Percentiles rank a stretch among this genome's conserved stretches.
phyloP scores from a whole-genome alignment of 1,140 invertebrate genomes.

The Aricia agestis region DNA sequence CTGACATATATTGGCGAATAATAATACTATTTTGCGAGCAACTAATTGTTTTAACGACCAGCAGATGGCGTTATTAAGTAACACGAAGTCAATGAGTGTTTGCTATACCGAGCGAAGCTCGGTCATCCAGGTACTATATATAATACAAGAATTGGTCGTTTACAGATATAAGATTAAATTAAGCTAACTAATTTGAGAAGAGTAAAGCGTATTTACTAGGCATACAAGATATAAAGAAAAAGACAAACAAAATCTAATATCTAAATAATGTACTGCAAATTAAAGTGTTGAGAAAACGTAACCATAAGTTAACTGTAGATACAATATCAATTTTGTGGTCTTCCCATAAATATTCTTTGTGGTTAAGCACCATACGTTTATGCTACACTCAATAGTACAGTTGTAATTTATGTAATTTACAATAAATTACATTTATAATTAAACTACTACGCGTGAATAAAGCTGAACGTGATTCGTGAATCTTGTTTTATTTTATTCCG shows the following conservation, averaged over 20 bases:
- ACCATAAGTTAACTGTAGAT: neutral
- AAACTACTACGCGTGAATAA: neutral
- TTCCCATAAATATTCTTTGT: neutral
- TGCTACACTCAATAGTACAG: neutral
- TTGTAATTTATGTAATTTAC: neutral
- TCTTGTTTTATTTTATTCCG: constrained; percentile 13
- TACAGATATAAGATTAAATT: too few relatives aligned
- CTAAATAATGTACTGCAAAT: neutral
- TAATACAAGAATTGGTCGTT: too few relatives aligned
- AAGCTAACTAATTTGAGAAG: too few relatives aligned
- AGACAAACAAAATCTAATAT: neutral
- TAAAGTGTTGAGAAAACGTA: neutral
- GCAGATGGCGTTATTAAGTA: too few relatives aligned
- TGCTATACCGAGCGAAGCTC: too few relatives aligned
- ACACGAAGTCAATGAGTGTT: too few relatives aligned
- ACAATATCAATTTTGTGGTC: constrained; percentile 3
- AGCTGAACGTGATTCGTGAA: neutral
- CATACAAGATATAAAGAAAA: neutral
- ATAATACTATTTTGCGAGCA: too few relatives aligned
- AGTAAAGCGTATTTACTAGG: too few relatives aligned
- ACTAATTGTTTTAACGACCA: too few relatives aligned
- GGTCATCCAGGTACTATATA: too few relatives aligned
- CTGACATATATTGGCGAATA: too few relatives aligned
- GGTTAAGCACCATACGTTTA: neutral
- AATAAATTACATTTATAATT: neutral